These are phyloP conservation scores for Drosophila testacea DNA, from an alignment of 2,888 invertebrate species.

Conservation along the genomic window DNA sequence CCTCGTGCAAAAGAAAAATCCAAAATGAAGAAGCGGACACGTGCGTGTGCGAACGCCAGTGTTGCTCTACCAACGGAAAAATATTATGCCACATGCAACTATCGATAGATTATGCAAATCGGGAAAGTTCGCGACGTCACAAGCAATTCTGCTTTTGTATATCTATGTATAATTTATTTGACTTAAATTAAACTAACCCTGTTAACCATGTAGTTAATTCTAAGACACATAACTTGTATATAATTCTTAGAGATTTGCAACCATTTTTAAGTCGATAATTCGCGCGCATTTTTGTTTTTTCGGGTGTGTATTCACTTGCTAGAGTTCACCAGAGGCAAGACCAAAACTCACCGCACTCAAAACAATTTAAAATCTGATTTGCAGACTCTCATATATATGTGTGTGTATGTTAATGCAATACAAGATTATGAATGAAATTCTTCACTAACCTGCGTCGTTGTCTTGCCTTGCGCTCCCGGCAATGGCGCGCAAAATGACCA, in stretches of 20 bases:
- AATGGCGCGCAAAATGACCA: conserved; percentile 97
- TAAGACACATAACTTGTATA: too few species aligned
- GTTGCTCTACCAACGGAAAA: conserved; percentile 22
- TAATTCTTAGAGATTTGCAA: too few species aligned
- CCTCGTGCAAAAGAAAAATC: conserved; percentile 74
- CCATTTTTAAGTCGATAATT: not conserved
- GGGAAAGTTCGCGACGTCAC: not conserved
- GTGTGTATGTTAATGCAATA: conserved; percentile 33
- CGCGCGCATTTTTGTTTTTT: conserved; percentile 38
- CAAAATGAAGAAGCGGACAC: conserved; percentile 81
- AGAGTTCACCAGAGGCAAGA: conserved; percentile 36
- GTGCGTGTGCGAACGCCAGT: conserved; percentile 58
- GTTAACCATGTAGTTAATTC: too few species aligned
- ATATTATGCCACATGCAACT: not conserved
- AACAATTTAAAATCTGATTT: conserved; percentile 59
- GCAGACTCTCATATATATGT: conserved; percentile 35
- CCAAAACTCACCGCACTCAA: conserved; percentile 54
- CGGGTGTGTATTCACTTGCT: conserved; percentile 40
- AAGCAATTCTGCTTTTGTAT: not conserved
- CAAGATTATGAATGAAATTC: conserved; percentile 61
- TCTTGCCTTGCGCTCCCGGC: conserved; percentile 88
- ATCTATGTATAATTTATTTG: not conserved
- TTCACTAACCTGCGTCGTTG: conserved; percentile 86
- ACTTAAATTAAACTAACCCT: not conserved
- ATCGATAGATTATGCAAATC: conserved; percentile 36